Percentiles rank a stretch among this genome's conserved stretches.
Evolutionary conservation across 1,140 invertebrate species (phyloP).

Genomic region (Ectropis grisescens): DNA sequence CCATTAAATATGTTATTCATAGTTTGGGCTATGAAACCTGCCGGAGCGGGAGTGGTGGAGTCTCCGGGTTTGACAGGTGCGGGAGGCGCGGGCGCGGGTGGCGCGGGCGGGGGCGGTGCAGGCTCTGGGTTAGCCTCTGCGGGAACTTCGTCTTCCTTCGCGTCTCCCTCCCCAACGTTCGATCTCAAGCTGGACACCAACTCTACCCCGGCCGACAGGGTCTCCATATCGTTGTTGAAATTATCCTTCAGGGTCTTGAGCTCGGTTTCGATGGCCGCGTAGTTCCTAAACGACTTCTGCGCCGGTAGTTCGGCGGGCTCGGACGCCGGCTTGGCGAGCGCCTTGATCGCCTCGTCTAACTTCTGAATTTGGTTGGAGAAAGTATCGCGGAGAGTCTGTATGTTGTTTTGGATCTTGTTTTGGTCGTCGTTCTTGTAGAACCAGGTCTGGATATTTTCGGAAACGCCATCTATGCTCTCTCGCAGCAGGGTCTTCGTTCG

Average conservation of each 20-base stretch:
- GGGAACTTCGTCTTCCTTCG: conserved; percentile 11
- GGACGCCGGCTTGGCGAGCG: no score
- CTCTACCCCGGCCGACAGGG: conserved; percentile 34
- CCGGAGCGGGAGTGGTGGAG: no score
- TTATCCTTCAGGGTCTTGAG: conserved; percentile 32
- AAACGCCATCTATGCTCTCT: conserved; percentile 28
- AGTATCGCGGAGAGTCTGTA: conserved; percentile 27
- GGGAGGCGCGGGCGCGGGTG: conserved; percentile 3
- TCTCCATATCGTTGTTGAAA: conserved; percentile 31
- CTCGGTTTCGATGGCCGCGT: conserved; percentile 19
- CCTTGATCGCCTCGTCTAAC: conserved; percentile 27
- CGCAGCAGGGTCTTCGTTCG: conserved; percentile 29
- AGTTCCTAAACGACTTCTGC: conserved; percentile 3
- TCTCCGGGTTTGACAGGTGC: conserved; percentile 5
- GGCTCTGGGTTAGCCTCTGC: background rate
- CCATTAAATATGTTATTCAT: no score
- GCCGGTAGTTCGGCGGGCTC: background rate
- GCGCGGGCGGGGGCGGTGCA: background rate
- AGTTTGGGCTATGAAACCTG: no score
- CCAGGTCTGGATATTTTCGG: conserved; percentile 32
- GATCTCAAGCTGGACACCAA: conserved; percentile 26
- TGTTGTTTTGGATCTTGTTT: conserved; percentile 25
- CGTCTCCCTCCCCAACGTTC: conserved; percentile 19
- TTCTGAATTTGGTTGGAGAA: conserved; percentile 33
- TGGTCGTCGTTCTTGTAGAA: conserved; percentile 29